These are phyloP conservation scores for Drosophila pseudotakahashii DNA, from an alignment of 2,888 invertebrate species.

Conservation along the genomic window DNA sequence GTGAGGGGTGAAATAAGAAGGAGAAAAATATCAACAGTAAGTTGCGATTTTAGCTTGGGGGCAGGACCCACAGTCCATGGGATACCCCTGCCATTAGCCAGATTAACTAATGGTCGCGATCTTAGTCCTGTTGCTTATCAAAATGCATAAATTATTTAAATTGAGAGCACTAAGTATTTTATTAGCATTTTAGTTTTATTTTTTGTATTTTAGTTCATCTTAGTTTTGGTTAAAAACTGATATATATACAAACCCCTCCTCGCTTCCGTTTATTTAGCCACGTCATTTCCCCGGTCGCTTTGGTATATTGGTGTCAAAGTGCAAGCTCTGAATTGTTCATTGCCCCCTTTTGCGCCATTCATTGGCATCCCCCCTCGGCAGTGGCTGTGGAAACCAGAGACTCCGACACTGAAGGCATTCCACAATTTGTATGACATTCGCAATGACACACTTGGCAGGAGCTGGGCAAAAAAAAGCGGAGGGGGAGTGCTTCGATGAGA, in stretches of 20 bases:
- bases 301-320: constrained; percentile 13
- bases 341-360: constrained; percentile 4
- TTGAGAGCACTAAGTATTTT: too few relatives aligned
- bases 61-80: background rate
- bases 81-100: constrained; percentile 10
- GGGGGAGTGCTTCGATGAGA: constrained; percentile 20
- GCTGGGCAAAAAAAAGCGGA: background rate
- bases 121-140: constrained; percentile 1
- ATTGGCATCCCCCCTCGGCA: background rate
- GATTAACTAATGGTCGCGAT: background rate
- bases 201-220: too few relatives aligned
- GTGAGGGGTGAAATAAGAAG: constrained; percentile 1
- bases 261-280: background rate
- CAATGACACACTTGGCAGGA: constrained; percentile 37
- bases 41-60: constrained; percentile 5
- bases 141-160: background rate
- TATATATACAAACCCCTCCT: background rate
- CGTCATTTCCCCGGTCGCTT: constrained; percentile 1
- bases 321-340: constrained; percentile 29
- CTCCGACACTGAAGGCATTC: constrained; percentile 13
- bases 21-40: constrained; percentile 13
- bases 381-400: constrained; percentile 3
- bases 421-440: constrained; percentile 46
- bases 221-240: background rate
- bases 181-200: too few relatives aligned